A percentile compares a stretch with the other conserved stretches of the same genome.
These are phyloP conservation scores for Drosophila pachea DNA, from an alignment of 1,140 invertebrate species.

Conservation along the genomic window DNA sequence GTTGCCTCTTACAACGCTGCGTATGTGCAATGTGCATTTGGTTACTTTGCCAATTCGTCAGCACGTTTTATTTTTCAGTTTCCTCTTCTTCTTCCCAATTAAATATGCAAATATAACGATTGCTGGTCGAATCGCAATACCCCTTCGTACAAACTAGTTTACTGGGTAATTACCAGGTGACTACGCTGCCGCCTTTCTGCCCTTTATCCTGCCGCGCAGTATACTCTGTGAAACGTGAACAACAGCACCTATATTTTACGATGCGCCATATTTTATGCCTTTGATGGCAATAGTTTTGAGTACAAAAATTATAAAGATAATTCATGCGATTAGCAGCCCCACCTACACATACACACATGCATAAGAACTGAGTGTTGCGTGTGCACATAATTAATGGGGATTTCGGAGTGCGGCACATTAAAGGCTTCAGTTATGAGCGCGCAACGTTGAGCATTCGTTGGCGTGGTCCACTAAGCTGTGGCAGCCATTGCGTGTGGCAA, in stretches of 20 bases:
- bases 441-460: not conserved
- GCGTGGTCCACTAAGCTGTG: constrained; percentile 7
- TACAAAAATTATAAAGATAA: constrained; percentile 30
- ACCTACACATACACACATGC: not conserved
- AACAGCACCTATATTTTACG: constrained; percentile 10
- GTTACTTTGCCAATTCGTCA: constrained; percentile 5
- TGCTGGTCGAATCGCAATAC: too few relatives aligned
- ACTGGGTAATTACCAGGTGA: not conserved
- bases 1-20: constrained; percentile 45
- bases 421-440: constrained; percentile 47
- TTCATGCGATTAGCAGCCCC: constrained; percentile 10
- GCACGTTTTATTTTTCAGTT: not conserved
- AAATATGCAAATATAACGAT: constrained; percentile 9
- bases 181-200: not conserved
- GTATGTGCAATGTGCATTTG: constrained; percentile 62
- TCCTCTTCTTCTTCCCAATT: constrained; percentile 50
- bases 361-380: constrained; percentile 17
- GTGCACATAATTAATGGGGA: constrained; percentile 51
- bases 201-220: constrained; percentile 1
- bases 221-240: constrained; percentile 5
- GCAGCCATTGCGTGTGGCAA: constrained; percentile 53
- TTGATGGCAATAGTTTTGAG: constrained; percentile 39
- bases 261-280: constrained; percentile 63
- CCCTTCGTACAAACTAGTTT: not conserved
- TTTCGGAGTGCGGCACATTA: constrained; percentile 35